Evolutionary conservation across 1,140 invertebrate species (phyloP).

Genomic region (Spodoptera litura): DNA sequence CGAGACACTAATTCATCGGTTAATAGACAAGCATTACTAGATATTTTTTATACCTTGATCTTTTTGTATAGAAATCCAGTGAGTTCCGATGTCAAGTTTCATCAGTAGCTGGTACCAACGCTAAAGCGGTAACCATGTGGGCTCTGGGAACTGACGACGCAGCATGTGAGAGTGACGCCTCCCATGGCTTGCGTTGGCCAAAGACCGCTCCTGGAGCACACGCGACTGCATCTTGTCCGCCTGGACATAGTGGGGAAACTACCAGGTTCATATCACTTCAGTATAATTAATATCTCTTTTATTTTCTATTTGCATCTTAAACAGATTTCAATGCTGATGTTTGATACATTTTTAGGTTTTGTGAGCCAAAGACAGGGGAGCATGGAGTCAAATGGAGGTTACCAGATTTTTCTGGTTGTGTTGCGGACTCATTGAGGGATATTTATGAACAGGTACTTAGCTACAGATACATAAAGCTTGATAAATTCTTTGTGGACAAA

Average conservation of each 20-base stretch:
- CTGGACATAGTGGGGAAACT: conserved; percentile 78
- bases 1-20: conserved; percentile 8
- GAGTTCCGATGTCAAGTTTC: conserved; percentile 84
- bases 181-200: conserved; percentile 80
- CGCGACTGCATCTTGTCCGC: conserved; percentile 74
- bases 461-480: neutral
- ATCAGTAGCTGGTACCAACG: conserved; percentile 78
- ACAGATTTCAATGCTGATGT: neutral
- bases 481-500: neutral
- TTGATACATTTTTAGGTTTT: conserved; percentile 70
- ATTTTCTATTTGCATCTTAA: neutral
- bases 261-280: conserved; percentile 65
- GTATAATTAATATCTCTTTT: neutral
- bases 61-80: conserved; percentile 76
- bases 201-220: conserved; percentile 80
- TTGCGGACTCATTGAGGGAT: conserved; percentile 88
- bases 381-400: conserved; percentile 89
- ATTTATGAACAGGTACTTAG: conserved; percentile 88
- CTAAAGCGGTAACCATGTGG: conserved; percentile 79
- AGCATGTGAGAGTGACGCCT: conserved; percentile 69
- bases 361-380: conserved; percentile 81
- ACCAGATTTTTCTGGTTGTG: conserved; percentile 91
- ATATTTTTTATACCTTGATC: neutral
- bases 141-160: conserved; percentile 70
- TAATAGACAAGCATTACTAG: neutral